These are phyloP conservation scores for Rhabdornis inornatus DNA, from an alignment of 2,113 vertebrate species.

Conservation along the genomic window DNA sequence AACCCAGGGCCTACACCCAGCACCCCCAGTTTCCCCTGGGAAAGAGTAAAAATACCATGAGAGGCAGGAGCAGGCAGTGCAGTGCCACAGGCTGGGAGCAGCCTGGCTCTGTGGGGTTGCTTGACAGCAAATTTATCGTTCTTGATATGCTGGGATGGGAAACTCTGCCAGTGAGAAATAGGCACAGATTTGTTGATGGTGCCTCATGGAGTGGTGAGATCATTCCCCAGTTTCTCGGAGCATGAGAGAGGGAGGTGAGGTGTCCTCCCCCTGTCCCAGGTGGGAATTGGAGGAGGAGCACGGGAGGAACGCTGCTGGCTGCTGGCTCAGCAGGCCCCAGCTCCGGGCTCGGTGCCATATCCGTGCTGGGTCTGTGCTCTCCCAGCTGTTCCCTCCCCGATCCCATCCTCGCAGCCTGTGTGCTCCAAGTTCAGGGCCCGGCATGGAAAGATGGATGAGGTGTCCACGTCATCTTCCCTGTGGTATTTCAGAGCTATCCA, in stretches of 20 bases:
- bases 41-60: not conserved
- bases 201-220: accelerated
- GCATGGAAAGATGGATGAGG: not conserved
- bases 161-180: accelerated
- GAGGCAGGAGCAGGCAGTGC: not conserved
- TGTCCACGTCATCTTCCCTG: not conserved
- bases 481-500: not conserved
- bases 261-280: not conserved
- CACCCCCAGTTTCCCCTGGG: not conserved
- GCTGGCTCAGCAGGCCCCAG: not conserved
- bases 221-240: accelerated
- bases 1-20: not conserved
- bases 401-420: not conserved
- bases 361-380: not conserved
- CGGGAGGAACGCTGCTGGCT: not conserved
- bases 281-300: not conserved
- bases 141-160: not conserved
- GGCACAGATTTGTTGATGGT: accelerated
- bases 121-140: not conserved
- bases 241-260: accelerated
- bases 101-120: accelerated
- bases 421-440: not conserved
- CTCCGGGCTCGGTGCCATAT: not conserved
- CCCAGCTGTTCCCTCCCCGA: not conserved
- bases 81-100: not conserved